A percentile compares a stretch with the other conserved stretches of the same genome.
phyloP scores from a whole-genome alignment of 2,113 vertebrate species.

The Xiphias gladius region DNA sequence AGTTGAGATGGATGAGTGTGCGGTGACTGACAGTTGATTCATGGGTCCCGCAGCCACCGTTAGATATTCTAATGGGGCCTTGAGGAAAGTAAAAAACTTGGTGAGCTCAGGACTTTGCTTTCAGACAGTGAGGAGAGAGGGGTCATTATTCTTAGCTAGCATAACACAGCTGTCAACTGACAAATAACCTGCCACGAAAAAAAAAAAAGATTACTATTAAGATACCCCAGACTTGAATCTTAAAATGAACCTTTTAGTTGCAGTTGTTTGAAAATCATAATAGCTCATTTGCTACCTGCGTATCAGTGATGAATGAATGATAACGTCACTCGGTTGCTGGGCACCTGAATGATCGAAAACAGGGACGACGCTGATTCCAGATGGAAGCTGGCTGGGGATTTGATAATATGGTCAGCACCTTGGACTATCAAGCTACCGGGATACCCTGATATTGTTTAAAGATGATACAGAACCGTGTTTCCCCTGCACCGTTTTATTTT shows the following conservation, averaged over 20 bases:
- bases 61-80: slow-evolving; percentile 67
- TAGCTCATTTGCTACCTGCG: neutral
- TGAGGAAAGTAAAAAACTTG: slow-evolving; percentile 49
- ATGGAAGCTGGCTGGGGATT: no score
- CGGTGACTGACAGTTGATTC: slow-evolving; percentile 65
- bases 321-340: neutral
- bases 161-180: slow-evolving; percentile 57
- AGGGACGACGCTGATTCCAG: no score
- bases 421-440: neutral
- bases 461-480: neutral
- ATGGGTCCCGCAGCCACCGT: slow-evolving; percentile 49
- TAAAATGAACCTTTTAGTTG: slow-evolving; percentile 5
- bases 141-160: slow-evolving; percentile 54
- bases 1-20: slow-evolving; percentile 54
- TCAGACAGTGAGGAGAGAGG: slow-evolving; percentile 40
- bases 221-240: slow-evolving; percentile 38
- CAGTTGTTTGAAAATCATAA: neutral
- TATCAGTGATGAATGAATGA: neutral
- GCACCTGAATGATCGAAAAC: no score
- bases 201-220: slow-evolving; percentile 36
- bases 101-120: slow-evolving; percentile 59
- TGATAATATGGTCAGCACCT: neutral
- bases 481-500: neutral
- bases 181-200: slow-evolving; percentile 48
- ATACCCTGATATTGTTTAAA: neutral